These are phyloP conservation scores for Cettia cetti DNA, from an alignment of 2,113 vertebrate genomes.

Conservation along the genomic window DNA sequence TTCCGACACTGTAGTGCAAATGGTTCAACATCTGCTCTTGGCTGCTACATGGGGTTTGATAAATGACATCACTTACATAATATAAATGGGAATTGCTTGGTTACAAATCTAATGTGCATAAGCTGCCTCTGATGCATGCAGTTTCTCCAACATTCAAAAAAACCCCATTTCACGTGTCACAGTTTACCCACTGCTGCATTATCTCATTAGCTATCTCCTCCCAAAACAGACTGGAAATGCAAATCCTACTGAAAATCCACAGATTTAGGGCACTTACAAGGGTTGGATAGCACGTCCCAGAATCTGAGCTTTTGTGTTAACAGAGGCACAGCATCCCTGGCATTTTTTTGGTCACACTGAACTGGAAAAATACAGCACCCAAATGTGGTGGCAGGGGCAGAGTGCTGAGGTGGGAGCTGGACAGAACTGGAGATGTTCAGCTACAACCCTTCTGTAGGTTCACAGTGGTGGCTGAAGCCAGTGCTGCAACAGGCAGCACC, in stretches of 20 bases:
- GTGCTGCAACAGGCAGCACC: neutral
- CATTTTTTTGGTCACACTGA: neutral
- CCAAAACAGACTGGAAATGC: neutral
- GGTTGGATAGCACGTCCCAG: neutral
- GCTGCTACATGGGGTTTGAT: neutral
- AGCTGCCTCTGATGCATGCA: neutral
- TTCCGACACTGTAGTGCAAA: neutral
- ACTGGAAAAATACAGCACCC: neutral
- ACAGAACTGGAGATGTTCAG: fast-evolving
- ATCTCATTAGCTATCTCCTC: constrained; percentile 20
- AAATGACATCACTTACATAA: constrained; percentile 33
- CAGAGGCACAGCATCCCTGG: neutral
- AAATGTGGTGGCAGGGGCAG: neutral
- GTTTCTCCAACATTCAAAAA: neutral
- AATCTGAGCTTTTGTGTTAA: neutral
- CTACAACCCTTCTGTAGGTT: neutral
- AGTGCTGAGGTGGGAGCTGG: neutral
- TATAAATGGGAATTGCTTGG: neutral
- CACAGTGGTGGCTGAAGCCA: fast-evolving
- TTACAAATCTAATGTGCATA: constrained; percentile 19
- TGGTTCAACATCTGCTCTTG: constrained; percentile 1
- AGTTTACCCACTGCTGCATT: constrained; percentile 1
- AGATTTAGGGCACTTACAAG: constrained; percentile 12
- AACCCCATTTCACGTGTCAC: neutral
- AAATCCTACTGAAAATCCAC: constrained; percentile 35